Conservation (phyloP, 2,113 vertebrate species). For the Aleadryas rufinucha region DNA sequence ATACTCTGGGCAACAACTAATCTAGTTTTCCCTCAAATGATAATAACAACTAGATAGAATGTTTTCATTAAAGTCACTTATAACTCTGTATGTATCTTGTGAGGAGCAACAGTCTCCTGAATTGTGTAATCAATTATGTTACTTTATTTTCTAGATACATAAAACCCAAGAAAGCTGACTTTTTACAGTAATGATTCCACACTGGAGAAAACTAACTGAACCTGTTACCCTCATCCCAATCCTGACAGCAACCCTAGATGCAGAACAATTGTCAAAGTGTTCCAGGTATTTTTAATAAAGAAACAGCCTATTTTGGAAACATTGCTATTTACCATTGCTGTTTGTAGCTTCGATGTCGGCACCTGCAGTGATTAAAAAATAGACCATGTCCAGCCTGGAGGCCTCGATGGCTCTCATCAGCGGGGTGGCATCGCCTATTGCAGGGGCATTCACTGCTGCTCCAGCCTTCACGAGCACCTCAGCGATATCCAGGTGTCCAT, state of each 20-base stretch:
- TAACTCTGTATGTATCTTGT: background rate
- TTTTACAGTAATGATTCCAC: background rate
- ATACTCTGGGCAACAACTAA: background rate
- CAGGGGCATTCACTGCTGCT: slow-evolving; percentile 74
- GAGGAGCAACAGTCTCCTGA: background rate
- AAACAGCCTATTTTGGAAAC: background rate
- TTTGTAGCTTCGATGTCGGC: slow-evolving; percentile 78
- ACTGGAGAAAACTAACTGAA: background rate
- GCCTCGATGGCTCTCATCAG: slow-evolving; percentile 90
- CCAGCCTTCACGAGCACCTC: slow-evolving; percentile 82
- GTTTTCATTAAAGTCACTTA: background rate
- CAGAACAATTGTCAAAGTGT: background rate
- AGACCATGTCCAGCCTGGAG: slow-evolving; percentile 80
- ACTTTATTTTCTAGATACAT: background rate
- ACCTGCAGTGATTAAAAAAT: slow-evolving; percentile 82
- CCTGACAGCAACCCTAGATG: background rate
- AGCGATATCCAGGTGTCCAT: slow-evolving; percentile 81
- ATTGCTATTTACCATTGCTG: slow-evolving; percentile 77
- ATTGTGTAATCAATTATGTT: background rate
- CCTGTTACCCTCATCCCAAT: background rate
- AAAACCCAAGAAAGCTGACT: background rate
- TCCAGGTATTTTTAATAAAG: background rate
- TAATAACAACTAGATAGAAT: background rate
- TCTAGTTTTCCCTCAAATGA: background rate
- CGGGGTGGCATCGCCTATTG: slow-evolving; percentile 83